Evolutionary conservation across 1,140 invertebrate genomes (phyloP), one percentile per base, ranked within the genome.

Genomic region (Drosophila busckii): DNA sequence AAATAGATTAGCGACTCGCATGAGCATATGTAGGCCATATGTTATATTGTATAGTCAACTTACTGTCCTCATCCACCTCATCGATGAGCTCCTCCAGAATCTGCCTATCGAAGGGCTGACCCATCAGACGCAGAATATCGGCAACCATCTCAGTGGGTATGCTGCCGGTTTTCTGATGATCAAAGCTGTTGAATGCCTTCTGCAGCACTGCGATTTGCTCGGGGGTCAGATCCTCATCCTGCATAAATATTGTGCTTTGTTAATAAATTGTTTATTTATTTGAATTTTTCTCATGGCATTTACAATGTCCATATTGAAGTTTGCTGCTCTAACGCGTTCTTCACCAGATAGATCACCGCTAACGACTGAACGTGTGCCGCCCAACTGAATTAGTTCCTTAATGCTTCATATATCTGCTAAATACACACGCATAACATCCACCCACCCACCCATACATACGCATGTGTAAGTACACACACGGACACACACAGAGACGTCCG

Each of bases 121-220:
- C 97, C 95, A 98, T 97, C 86, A 97, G 92, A 76, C 96, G 90
- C 26, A 98, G 91, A 84, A 98, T 97, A 86, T 97, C 96, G 26
- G 94, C 94, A 15, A 98, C 96, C 93, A 97, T 96, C 87, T 97
- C 96, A 61, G 94, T 95, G 55, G 96, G 93, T 88, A 98, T 98
- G 85, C 94, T 95, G 62, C 97, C 97, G 61, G 93, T 95, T 88
- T 96, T 95, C 84, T 97, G 95, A 80, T 94, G 93, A 90, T 98
- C 97, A 88, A 98, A 98, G 88, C 96, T 97, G 91, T 98, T 96
- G 89, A 98, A 98, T 32, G 96, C 96, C 89, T 97, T 97, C 82
- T 94, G 93, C 58, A 97, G 91, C 68, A 97, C 95, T 65, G 90
- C 89, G 70, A 92, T 90, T 88, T 92, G 91, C 87, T 92, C 91